Conservation (phyloP, 2,113 vertebrate genomes). For the Melanostigma gelatinosum region DNA sequence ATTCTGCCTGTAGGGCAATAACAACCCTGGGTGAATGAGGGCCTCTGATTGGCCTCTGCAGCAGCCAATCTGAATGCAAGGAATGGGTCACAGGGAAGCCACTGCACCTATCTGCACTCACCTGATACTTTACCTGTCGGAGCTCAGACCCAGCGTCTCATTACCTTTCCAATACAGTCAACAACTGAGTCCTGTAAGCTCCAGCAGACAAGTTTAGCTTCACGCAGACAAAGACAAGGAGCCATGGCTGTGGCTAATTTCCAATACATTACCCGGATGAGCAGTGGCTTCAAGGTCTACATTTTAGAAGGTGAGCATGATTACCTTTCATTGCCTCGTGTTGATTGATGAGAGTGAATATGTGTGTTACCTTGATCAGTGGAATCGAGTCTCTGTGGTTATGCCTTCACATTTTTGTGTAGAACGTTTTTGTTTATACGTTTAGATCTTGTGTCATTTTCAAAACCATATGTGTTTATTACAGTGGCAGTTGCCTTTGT, state of each 20-base stretch:
- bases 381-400: neutral
- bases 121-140: slow-evolving; percentile 75
- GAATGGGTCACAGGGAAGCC: slow-evolving; percentile 64
- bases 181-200: slow-evolving; percentile 44
- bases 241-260: slow-evolving; percentile 86
- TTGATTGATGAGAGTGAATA: neutral
- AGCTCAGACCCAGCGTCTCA: slow-evolving; percentile 68
- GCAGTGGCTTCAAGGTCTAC: slow-evolving; percentile 87
- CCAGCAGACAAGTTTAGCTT: slow-evolving; percentile 49
- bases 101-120: slow-evolving; percentile 65
- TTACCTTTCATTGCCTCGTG: neutral
- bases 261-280: slow-evolving; percentile 87
- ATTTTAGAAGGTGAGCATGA: slow-evolving; percentile 82
- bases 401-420: neutral
- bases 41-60: slow-evolving; percentile 66
- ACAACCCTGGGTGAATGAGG: slow-evolving; percentile 51
- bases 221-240: slow-evolving; percentile 51
- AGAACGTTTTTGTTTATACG: neutral
- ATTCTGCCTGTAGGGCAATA: slow-evolving; percentile 59
- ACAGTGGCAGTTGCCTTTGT: neutral
- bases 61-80: slow-evolving; percentile 74
- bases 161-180: slow-evolving; percentile 68
- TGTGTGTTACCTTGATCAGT: neutral
- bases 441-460: neutral
- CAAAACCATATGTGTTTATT: neutral